Evolutionary conservation across 2,113 vertebrate genomes (phyloP).

Genomic region (Platysternon megacephalum): DNA sequence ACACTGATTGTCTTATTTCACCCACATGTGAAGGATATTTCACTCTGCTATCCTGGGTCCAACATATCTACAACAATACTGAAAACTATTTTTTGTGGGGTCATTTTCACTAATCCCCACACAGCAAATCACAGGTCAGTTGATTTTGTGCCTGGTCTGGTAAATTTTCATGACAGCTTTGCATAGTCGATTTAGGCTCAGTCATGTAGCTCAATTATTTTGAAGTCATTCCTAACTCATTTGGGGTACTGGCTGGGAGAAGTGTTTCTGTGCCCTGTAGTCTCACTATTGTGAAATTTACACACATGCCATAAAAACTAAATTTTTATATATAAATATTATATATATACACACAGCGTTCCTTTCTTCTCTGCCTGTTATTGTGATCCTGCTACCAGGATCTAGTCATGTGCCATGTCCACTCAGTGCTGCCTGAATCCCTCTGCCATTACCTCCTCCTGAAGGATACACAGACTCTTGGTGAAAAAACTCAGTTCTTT

Average conservation of each 20-base stretch:
- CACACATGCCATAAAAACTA: not conserved
- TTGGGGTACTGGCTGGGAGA: not conserved
- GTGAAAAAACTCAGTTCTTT: not conserved
- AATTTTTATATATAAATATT: not conserved
- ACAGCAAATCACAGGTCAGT: not conserved
- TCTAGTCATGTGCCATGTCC: not conserved
- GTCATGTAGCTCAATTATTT: not conserved
- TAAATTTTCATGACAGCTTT: not conserved
- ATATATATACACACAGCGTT: not conserved
- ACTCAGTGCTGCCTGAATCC: not conserved
- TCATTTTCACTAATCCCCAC: not conserved
- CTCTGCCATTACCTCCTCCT: not conserved
- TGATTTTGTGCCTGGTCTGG: not conserved
- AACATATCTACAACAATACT: not conserved
- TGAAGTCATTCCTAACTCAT: not conserved
- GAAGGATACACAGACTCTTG: not conserved
- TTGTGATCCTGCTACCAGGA: not conserved
- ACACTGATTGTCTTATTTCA: not conserved
- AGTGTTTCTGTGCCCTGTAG: not conserved
- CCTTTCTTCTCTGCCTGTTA: not conserved
- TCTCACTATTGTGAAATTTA: not conserved
- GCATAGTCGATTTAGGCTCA: not conserved
- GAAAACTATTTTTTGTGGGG: not conserved
- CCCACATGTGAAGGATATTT: not conserved
- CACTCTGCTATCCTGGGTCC: not conserved